Conservation (phyloP, 1,140 invertebrate species). For the Panagrolaimus sp. region DNA sequence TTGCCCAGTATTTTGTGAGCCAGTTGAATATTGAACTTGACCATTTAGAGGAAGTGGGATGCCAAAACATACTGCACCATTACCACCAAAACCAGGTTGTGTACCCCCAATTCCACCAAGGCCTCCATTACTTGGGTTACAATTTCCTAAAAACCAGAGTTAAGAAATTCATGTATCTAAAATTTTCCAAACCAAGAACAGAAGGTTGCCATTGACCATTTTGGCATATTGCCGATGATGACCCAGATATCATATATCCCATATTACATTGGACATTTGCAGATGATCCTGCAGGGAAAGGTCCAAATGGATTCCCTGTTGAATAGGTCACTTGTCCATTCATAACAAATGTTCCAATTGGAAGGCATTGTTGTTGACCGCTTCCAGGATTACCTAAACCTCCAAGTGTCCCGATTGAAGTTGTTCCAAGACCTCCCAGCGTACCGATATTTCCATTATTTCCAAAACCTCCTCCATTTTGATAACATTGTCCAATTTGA, state of each 20-base stretch:
- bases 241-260: not conserved
- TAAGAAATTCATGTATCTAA: too few relatives aligned
- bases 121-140: not conserved
- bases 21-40: not conserved
- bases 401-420: too few relatives aligned
- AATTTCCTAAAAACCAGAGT: too few relatives aligned
- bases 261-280: not conserved
- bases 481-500: not conserved
- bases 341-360: not conserved
- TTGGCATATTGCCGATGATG: not conserved
- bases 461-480: not conserved
- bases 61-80: not conserved
- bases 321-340: constrained; percentile 8
- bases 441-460: not conserved
- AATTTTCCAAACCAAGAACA: too few relatives aligned
- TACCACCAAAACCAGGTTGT: not conserved
- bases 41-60: not conserved
- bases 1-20: not conserved
- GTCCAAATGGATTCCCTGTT: not conserved
- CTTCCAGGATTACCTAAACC: too few relatives aligned
- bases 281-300: not conserved
- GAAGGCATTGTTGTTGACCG: not conserved
- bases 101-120: not conserved
- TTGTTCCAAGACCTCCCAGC: too few relatives aligned
- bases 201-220: not conserved